Conservation (phyloP, 2,113 vertebrate species). For the Dryoscopus gambensis region DNA sequence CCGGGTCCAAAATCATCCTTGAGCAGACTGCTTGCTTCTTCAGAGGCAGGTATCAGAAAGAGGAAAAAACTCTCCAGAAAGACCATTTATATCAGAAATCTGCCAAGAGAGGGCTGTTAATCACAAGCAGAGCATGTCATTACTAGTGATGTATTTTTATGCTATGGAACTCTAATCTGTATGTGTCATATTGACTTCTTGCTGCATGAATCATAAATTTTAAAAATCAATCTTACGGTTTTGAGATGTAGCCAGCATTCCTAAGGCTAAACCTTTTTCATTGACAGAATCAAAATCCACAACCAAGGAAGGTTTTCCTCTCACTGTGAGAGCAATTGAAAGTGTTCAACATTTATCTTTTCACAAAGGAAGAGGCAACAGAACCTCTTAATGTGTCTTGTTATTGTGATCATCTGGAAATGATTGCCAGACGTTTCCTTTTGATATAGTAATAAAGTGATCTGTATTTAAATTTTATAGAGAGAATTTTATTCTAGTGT, state of each 20-base stretch:
- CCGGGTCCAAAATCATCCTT: constrained; percentile 21
- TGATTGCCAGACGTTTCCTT: constrained; percentile 71
- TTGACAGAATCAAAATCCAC: constrained; percentile 54
- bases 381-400: constrained; percentile 69
- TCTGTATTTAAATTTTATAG: constrained; percentile 79
- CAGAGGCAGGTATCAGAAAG: not conserved
- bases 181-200: constrained; percentile 73
- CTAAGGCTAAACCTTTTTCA: constrained; percentile 80
- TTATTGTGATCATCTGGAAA: constrained; percentile 77
- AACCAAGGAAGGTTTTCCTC: constrained; percentile 44
- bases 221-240: constrained; percentile 68
- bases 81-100: constrained; percentile 18
- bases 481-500: constrained; percentile 77
- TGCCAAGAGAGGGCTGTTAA: constrained; percentile 51
- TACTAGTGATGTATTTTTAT: constrained; percentile 63
- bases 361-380: constrained; percentile 53
- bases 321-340: constrained; percentile 40
- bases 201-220: constrained; percentile 78
- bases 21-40: constrained; percentile 16
- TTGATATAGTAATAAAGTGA: constrained; percentile 72
- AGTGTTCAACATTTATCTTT: constrained; percentile 56
- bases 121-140: constrained; percentile 65
- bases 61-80: not conserved
- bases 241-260: constrained; percentile 73
- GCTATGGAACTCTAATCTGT: constrained; percentile 72